phyloP scores from a whole-genome alignment of 2,113 vertebrate species.

The Cromileptes altivelis region DNA sequence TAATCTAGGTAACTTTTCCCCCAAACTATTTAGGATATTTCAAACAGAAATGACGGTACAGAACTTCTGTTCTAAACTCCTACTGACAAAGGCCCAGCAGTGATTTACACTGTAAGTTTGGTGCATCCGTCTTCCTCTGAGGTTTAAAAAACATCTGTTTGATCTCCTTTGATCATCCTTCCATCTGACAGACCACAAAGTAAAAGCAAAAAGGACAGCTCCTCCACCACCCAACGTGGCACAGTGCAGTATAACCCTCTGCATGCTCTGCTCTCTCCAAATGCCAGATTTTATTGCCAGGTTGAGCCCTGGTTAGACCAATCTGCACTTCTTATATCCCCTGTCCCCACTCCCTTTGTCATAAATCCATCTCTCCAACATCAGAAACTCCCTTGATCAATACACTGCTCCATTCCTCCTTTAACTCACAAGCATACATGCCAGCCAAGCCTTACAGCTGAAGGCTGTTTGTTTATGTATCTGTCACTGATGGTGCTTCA shows the following conservation, averaged over 20 bases:
- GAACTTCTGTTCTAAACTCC: conserved; percentile 5
- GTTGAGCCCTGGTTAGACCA: conserved; percentile 71
- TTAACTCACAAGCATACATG: conserved; percentile 27
- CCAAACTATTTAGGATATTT: neutral
- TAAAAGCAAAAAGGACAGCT: conserved; percentile 66
- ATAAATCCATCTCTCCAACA: conserved; percentile 56
- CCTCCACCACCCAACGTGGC: conserved; percentile 51
- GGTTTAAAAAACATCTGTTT: conserved; percentile 62
- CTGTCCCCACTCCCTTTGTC: conserved; percentile 49
- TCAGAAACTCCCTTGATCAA: conserved; percentile 66
- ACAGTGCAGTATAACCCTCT: conserved; percentile 44
- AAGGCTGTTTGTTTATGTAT: conserved; percentile 46
- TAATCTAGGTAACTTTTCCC: neutral
- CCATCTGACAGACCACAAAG: conserved; percentile 70
- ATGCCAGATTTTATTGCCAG: conserved; percentile 82
- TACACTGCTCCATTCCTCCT: conserved; percentile 14
- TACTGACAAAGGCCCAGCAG: conserved; percentile 17
- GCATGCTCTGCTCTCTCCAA: conserved; percentile 69
- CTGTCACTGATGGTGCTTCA: conserved; percentile 24
- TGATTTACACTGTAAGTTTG: conserved; percentile 27
- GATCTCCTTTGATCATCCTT: conserved; percentile 68
- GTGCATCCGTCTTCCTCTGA: conserved; percentile 43
- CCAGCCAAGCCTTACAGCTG: conserved; percentile 32
- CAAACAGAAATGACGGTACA: conserved; percentile 1
- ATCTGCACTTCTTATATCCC: conserved; percentile 71